Conservation (phyloP, 2,113 vertebrate genomes). For the Pan paniscus region DNA sequence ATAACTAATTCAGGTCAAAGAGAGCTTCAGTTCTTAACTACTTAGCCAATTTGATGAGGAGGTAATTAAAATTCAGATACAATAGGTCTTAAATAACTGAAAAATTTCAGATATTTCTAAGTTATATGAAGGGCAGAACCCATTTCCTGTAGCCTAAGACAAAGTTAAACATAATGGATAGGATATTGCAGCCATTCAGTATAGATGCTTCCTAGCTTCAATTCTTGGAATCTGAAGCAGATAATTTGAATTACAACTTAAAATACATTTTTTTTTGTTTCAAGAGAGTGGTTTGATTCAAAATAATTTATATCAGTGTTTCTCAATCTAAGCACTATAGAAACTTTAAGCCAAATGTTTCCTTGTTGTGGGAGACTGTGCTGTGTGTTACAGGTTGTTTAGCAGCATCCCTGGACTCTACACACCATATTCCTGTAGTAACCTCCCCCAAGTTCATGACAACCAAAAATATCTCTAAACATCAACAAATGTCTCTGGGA, state of each 20-base stretch:
- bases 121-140: neutral
- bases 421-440: neutral
- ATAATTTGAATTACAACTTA: slow-evolving; percentile 3
- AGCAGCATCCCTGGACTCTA: neutral
- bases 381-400: neutral
- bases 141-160: neutral
- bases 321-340: neutral
- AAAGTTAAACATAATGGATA: neutral
- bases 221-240: neutral
- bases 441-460: neutral
- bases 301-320: neutral
- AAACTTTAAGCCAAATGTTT: neutral
- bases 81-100: neutral
- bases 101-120: slow-evolving; percentile 3
- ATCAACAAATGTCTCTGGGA: neutral
- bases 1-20: slow-evolving; percentile 52
- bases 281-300: neutral
- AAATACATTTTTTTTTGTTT: neutral
- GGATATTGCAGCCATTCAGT: neutral
- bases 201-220: neutral
- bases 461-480: neutral
- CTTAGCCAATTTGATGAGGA: neutral
- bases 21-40: slow-evolving; percentile 23
- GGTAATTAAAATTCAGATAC: neutral
- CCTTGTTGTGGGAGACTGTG: neutral